Percentiles rank a stretch among this genome's conserved stretches.
These are phyloP conservation scores for Eonycteris spelaea DNA, from an alignment of 2,113 vertebrate species.

Conservation along the genomic window DNA sequence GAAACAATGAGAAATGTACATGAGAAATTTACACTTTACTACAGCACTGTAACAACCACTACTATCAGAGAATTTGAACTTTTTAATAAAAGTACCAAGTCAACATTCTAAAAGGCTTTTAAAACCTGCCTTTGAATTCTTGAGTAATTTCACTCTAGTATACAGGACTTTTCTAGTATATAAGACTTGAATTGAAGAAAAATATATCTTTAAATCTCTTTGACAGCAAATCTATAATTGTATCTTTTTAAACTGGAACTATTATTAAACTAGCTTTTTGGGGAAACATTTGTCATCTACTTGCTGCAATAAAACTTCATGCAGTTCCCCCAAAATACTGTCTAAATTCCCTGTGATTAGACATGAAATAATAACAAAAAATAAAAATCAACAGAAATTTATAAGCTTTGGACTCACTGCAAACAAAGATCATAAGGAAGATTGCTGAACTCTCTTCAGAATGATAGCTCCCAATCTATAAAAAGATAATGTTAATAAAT, in stretches of 20 bases:
- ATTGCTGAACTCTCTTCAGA: background rate
- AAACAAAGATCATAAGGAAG: background rate
- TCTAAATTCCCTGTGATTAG: background rate
- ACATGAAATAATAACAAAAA: conserved; percentile 5
- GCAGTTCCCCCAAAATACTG: background rate
- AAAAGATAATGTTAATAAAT: conserved; percentile 9
- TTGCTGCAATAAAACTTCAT: background rate
- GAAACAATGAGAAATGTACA: background rate
- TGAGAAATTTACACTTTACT: background rate
- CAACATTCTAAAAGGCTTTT: background rate
- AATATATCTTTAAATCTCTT: background rate
- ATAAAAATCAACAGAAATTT: background rate
- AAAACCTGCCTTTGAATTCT: background rate
- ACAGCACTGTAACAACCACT: background rate
- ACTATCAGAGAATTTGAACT: background rate
- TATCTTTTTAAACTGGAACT: background rate
- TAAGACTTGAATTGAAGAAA: background rate
- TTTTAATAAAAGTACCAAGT: background rate
- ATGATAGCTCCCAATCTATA: background rate
- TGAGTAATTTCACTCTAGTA: background rate
- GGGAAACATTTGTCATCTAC: background rate
- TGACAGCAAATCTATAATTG: background rate
- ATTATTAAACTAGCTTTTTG: background rate
- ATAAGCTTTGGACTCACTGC: background rate
- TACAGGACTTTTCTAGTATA: background rate